Percentiles rank a stretch among this genome's conserved stretches.
These are phyloP conservation scores for Hirtodrosophila cameraria DNA, from an alignment of 2,888 invertebrate genomes.

Conservation along the genomic window DNA sequence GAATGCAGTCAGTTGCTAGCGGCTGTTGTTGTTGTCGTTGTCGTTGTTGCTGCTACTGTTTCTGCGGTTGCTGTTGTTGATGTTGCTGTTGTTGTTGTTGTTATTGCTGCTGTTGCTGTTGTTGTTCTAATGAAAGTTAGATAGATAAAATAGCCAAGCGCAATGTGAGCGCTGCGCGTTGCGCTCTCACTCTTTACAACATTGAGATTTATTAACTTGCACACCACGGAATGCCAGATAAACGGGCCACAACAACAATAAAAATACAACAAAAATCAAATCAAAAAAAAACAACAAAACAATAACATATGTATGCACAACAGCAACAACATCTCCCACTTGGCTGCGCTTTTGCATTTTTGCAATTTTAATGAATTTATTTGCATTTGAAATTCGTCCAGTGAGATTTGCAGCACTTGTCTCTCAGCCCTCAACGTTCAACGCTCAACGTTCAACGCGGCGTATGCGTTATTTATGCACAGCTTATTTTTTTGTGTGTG, in stretches of 20 bases:
- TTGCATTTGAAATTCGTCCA: constrained; percentile 54
- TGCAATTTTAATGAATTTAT: constrained; percentile 53
- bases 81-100: constrained; percentile 25
- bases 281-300: constrained; percentile 1
- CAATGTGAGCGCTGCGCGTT: constrained; percentile 16
- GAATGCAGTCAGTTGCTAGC: constrained; percentile 57
- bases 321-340: constrained; percentile 14
- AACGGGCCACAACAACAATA: constrained; percentile 23
- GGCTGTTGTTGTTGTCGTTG: constrained; percentile 20
- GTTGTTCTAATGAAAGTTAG: constrained; percentile 72
- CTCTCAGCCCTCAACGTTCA: too few relatives aligned
- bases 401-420: constrained; percentile 15
- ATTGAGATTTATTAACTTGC: constrained; percentile 55
- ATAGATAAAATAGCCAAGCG: constrained; percentile 58
- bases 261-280: constrained; percentile 19
- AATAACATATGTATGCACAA: constrained; percentile 9
- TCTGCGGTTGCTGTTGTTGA: constrained; percentile 32
- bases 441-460: too few relatives aligned
- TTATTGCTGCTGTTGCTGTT: constrained; percentile 26
- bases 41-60: constrained; percentile 35
- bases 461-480: constrained; percentile 49
- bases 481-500: not conserved
- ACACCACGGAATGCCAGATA: constrained; percentile 34
- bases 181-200: constrained; percentile 26
- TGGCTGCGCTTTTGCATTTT: constrained; percentile 11